A percentile compares a stretch with the other conserved stretches of the same genome.
These are phyloP conservation scores for Zosterops borbonicus DNA, from an alignment of 2,113 vertebrate species.

Conservation along the genomic window DNA sequence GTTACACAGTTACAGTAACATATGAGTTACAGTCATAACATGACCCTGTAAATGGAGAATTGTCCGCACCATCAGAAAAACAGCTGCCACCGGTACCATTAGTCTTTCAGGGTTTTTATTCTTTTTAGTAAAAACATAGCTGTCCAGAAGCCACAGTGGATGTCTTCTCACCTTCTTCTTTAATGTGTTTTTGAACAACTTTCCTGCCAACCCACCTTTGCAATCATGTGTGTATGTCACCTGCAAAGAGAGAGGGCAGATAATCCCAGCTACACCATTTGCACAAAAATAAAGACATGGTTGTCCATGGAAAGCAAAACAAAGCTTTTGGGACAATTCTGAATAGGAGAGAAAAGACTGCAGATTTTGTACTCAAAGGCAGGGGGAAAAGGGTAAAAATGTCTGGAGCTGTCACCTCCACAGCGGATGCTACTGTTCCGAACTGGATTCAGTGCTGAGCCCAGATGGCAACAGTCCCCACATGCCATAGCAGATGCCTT, in stretches of 20 bases:
- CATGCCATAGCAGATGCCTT: not conserved
- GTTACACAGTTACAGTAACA: too few species aligned
- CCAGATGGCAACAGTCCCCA: not conserved
- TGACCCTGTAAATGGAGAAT: not conserved
- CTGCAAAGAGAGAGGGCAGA: not conserved
- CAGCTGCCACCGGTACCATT: fast-evolving
- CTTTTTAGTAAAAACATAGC: not conserved
- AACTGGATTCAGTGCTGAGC: not conserved
- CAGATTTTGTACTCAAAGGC: not conserved
- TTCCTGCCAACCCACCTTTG: not conserved
- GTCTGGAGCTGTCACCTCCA: not conserved
- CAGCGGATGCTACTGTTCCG: not conserved
- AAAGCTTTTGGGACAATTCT: not conserved
- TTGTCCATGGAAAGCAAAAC: not conserved
- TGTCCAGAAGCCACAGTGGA: not conserved
- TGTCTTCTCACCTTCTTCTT: not conserved
- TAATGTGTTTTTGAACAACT: not conserved
- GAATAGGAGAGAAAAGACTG: not conserved
- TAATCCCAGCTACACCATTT: not conserved
- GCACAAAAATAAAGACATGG: not conserved
- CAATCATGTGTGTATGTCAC: not conserved
- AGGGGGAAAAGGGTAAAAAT: not conserved
- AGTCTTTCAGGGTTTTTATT: not conserved
- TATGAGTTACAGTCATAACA: not conserved
- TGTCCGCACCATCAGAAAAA: not conserved